These are phyloP conservation scores for Chaetops frenatus DNA, from an alignment of 2,113 vertebrate genomes.

Conservation along the genomic window DNA sequence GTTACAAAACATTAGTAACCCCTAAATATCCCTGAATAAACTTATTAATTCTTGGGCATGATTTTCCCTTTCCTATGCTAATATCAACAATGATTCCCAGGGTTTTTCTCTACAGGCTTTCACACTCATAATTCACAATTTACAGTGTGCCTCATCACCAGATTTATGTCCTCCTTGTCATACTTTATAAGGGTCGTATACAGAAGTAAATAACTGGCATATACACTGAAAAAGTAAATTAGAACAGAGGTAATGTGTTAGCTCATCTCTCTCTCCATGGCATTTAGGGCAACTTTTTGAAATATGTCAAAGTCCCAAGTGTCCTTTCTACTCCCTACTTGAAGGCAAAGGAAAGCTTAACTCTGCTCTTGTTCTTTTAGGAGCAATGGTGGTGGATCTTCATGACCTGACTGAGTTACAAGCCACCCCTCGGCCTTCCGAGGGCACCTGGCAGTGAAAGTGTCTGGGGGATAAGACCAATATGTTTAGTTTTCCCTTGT, in stretches of 20 bases:
- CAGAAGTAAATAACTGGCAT: not conserved
- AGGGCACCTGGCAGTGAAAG: not conserved
- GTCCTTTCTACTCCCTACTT: not conserved
- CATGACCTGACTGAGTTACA: not conserved
- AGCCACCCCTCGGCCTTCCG: not conserved
- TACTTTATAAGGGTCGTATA: not conserved
- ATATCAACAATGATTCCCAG: not conserved
- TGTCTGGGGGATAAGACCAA: not conserved
- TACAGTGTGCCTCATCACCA: not conserved
- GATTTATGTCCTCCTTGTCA: not conserved
- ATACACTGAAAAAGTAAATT: not conserved
- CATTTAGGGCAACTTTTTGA: not conserved
- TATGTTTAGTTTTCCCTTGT: not conserved
- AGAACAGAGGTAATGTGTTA: not conserved
- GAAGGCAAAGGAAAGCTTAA: not conserved
- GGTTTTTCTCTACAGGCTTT: not conserved
- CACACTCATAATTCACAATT: not conserved
- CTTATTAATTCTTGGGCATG: not conserved
- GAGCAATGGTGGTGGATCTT: fast-evolving
- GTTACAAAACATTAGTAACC: not conserved
- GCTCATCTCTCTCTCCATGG: not conserved
- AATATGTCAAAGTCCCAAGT: not conserved
- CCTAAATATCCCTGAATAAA: not conserved
- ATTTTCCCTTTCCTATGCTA: not conserved
- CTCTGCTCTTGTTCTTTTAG: not conserved